Conservation (phyloP, 2,888 invertebrate species). For the Scotopteryx bipunctaria region DNA sequence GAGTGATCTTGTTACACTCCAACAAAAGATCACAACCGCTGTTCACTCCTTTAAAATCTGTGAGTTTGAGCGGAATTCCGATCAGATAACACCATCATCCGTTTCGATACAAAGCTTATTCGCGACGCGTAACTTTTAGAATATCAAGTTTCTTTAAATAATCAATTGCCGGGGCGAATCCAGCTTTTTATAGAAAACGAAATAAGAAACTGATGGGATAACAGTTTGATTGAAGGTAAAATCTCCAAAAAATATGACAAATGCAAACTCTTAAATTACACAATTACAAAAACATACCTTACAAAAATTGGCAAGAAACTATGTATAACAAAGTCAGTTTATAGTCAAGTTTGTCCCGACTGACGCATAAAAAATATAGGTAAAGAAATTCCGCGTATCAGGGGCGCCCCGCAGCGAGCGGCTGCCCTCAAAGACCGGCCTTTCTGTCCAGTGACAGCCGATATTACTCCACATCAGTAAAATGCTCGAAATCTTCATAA, state of each 20-base stretch:
- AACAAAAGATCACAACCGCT: slow-evolving; percentile 53
- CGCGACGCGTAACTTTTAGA: slow-evolving; percentile 55
- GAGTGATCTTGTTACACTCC: slow-evolving; percentile 72
- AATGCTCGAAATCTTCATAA: slow-evolving; percentile 48
- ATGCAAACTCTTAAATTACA: slow-evolving; percentile 1
- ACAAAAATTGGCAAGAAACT: slow-evolving; percentile 33
- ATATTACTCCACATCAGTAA: slow-evolving; percentile 71
- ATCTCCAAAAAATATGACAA: not conserved
- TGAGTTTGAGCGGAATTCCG: slow-evolving; percentile 80
- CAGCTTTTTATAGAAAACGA: slow-evolving; percentile 27
- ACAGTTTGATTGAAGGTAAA: not conserved
- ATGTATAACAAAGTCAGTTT: slow-evolving; percentile 38
- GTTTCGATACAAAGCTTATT: slow-evolving; percentile 61
- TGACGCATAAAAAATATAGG: slow-evolving; percentile 59
- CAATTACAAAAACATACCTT: slow-evolving; percentile 17
- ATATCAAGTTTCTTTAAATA: slow-evolving; percentile 58
- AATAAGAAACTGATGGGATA: slow-evolving; percentile 29
- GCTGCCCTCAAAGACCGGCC: slow-evolving; percentile 61
- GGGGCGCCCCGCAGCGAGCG: slow-evolving; percentile 72
- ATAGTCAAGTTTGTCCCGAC: slow-evolving; percentile 39
- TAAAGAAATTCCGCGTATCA: slow-evolving; percentile 70
- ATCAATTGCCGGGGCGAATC: slow-evolving; percentile 36
- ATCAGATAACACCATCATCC: slow-evolving; percentile 62
- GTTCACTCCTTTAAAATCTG: slow-evolving; percentile 65
- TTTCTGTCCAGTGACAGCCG: slow-evolving; percentile 73